Conservation (phyloP, 1,140 invertebrate species). For the Rhyacophila brunnea region DNA sequence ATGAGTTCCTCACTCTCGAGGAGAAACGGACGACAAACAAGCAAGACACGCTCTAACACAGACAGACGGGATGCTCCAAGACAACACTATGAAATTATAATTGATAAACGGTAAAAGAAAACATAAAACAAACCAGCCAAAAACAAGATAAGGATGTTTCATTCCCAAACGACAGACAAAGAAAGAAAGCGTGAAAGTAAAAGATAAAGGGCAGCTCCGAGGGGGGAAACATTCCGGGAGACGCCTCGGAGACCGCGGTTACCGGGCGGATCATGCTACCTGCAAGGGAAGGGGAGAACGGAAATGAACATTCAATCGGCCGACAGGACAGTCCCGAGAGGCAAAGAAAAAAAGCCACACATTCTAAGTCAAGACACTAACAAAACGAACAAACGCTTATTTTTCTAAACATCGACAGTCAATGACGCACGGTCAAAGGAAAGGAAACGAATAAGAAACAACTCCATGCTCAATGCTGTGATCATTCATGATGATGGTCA, state of each 20-base stretch:
- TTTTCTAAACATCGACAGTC: constrained; percentile 20
- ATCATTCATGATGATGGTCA: constrained; percentile 28
- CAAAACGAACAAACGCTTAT: constrained; percentile 22
- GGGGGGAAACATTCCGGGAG: constrained; percentile 33
- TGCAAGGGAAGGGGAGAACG: constrained; percentile 25
- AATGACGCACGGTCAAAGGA: constrained; percentile 17
- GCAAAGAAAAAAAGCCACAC: constrained; percentile 28
- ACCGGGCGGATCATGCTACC: constrained; percentile 24
- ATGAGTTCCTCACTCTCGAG: constrained; percentile 34
- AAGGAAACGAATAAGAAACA: constrained; percentile 8
- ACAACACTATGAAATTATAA: constrained; percentile 1
- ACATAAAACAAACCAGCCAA: constrained; percentile 25
- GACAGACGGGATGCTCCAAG: not conserved
- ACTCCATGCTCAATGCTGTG: constrained; percentile 37
- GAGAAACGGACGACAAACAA: constrained; percentile 26
- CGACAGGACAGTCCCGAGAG: not conserved
- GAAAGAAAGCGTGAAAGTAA: constrained; percentile 22
- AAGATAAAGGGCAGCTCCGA: constrained; percentile 20
- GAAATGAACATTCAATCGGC: constrained; percentile 25
- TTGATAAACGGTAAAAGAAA: constrained; percentile 14
- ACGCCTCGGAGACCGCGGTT: too few species aligned
- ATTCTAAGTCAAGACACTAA: constrained; percentile 27
- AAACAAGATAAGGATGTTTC: constrained; percentile 13
- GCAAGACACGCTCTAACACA: constrained; percentile 30
- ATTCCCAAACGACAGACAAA: constrained; percentile 18